Percentiles rank a stretch among this genome's conserved stretches.
These are phyloP conservation scores for Cacatua alba DNA, from an alignment of 2,113 vertebrate species.

Conservation along the genomic window DNA sequence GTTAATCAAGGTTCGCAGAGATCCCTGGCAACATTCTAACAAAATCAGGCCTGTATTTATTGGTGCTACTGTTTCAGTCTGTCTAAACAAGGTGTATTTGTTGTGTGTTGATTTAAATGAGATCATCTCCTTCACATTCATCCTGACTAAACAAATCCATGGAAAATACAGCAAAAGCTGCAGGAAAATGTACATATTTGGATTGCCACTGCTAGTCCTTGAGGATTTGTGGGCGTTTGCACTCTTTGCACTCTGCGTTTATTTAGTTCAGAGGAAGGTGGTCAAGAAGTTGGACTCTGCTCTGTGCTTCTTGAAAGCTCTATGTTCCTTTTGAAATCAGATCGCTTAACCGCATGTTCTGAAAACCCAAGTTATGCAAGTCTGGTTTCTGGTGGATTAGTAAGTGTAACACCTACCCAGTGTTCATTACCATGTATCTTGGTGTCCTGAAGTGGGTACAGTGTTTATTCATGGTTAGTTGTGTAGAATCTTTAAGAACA, in stretches of 20 bases:
- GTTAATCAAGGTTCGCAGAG: not conserved
- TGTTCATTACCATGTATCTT: not conserved
- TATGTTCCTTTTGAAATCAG: not conserved
- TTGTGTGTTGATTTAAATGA: not conserved
- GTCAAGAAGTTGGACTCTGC: not conserved
- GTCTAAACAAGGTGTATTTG: not conserved
- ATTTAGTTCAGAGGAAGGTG: not conserved
- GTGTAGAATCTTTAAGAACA: not conserved
- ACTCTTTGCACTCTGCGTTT: not conserved
- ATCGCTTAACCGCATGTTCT: not conserved
- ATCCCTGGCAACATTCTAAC: not conserved
- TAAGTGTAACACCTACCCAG: not conserved
- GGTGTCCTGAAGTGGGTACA: not conserved
- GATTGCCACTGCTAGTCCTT: not conserved
- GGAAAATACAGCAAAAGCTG: not conserved
- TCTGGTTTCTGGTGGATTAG: not conserved
- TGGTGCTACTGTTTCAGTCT: conserved; percentile 1
- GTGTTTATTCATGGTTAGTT: not conserved
- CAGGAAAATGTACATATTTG: not conserved
- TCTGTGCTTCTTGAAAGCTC: not conserved
- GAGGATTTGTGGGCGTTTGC: not conserved
- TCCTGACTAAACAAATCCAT: not conserved
- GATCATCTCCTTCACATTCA: not conserved
- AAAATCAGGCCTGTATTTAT: not conserved
- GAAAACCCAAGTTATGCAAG: not conserved